Evolutionary conservation across 2,888 invertebrate genomes (phyloP), one percentile per base, ranked within the genome.

Genomic region (Penaeus monodon): DNA sequence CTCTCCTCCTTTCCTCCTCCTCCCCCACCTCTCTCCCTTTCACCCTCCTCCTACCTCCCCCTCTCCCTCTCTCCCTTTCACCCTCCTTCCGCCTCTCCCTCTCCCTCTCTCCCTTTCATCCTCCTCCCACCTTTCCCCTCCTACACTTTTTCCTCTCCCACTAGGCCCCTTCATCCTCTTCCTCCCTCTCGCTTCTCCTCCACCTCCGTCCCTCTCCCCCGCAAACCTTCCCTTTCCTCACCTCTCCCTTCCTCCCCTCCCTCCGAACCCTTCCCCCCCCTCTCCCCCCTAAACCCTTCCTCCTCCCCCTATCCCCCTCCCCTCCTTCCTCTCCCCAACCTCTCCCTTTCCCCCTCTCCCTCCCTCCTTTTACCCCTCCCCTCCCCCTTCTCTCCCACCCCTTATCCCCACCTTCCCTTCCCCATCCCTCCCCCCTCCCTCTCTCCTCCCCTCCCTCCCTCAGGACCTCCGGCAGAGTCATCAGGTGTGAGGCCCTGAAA

Each of bases 391-490:
- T 7, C 68, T 68, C n/a, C 29, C 14, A 8, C 29, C 68, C 7
- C 29, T 17, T 12, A 1, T 10, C 22, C 20, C 24, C 70, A 2
- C 29, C 14, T 6, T n/a, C 70, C 27, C 3, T 3, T 6, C 29
- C 29, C 70, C 14, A 1, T 29, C n/a, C 24, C n/a, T 4, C 6
- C n/a, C 24, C 3, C 70, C 12, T 20, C 70, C 6, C 70, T 2
- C 24, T 4, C 70, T 4, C 70, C n/a, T 6, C 14, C 70, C 20
- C 3, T n/a, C 70, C 17, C 24, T 17, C 24, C 24, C 70, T 20
- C 70, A 70, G n/a, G 70, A 24, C 70, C 70, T 70, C 70, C n/a
- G 70, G 29, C 70, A 70, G 24, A 33, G 29, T 29, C 27, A 70
- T 29, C 70, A 27, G n/a, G 70, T 70, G 70, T 17, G 29, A 24